Percentiles rank a stretch among this genome's conserved stretches.
These are phyloP conservation scores for Crepidodera aurea DNA, from an alignment of 2,888 invertebrate genomes.

Conservation along the genomic window DNA sequence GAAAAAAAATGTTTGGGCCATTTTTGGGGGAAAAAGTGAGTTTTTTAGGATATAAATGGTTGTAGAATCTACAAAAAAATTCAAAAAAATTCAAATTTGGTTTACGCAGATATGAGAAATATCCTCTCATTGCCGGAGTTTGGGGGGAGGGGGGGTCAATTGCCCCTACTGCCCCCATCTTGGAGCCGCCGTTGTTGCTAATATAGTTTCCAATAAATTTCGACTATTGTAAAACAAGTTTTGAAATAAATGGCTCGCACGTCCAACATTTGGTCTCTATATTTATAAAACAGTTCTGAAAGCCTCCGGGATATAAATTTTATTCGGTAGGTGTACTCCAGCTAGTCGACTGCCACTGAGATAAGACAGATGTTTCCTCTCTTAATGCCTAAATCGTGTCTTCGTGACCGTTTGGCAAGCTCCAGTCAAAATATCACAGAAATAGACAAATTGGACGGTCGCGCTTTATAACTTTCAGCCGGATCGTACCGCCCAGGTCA, in stretches of 20 bases:
- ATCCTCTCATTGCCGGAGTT: too few species aligned
- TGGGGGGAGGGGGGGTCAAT: too few species aligned
- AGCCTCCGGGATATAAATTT: conserved; percentile 24
- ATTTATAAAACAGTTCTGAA: conserved; percentile 29
- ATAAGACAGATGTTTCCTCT: conserved; percentile 40
- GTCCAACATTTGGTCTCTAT: conserved; percentile 21
- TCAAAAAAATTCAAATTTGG: too few species aligned
- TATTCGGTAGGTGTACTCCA: conserved; percentile 13
- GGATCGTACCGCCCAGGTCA: conserved; percentile 35
- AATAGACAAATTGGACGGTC: conserved; percentile 51
- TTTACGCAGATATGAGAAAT: too few species aligned
- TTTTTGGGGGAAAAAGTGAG: too few species aligned
- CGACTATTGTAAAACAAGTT: not conserved
- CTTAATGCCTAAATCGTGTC: conserved; percentile 51
- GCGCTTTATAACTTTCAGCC: conserved; percentile 32
- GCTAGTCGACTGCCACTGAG: conserved; percentile 4
- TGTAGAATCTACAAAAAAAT: too few species aligned
- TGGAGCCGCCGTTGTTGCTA: too few species aligned
- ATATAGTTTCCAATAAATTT: not conserved
- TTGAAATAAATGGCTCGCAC: not conserved
- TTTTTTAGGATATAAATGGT: too few species aligned
- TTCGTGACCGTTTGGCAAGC: conserved; percentile 45
- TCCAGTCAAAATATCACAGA: conserved; percentile 51
- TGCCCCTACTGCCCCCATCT: too few species aligned
- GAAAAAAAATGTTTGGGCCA: too few species aligned